These are phyloP conservation scores for Hydrolagus colliei DNA, from an alignment of 2,797 vertebrate species.

Conservation along the genomic window DNA sequence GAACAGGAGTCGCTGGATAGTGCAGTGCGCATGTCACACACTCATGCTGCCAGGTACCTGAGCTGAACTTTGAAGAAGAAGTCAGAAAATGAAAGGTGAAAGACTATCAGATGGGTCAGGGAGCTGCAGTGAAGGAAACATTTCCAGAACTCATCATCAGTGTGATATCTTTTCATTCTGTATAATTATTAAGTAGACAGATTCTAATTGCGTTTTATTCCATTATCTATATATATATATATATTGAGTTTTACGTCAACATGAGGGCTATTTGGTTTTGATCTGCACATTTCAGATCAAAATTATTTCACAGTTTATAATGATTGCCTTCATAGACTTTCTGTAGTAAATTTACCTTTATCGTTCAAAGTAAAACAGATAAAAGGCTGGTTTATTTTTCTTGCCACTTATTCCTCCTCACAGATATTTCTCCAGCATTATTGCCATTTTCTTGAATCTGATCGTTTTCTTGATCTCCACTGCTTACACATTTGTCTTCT, in stretches of 20 bases:
- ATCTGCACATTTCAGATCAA: too few species aligned
- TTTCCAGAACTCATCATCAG: slow-evolving; percentile 33
- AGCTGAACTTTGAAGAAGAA: slow-evolving; percentile 47
- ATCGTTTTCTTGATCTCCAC: too few species aligned
- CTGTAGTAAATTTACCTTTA: too few species aligned
- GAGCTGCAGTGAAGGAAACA: slow-evolving; percentile 73
- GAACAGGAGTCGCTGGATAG: slow-evolving; percentile 29
- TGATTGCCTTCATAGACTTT: neutral
- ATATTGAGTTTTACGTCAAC: neutral
- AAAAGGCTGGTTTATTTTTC: neutral
- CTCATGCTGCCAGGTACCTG: slow-evolving; percentile 59
- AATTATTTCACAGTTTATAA: neutral
- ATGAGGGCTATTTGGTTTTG: neutral
- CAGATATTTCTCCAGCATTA: neutral
- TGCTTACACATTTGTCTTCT: too few species aligned
- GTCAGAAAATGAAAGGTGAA: slow-evolving; percentile 98
- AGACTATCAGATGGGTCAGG: slow-evolving; percentile 94
- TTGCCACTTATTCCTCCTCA: neutral
- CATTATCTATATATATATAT: neutral
- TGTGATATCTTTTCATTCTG: neutral
- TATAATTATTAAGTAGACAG: neutral
- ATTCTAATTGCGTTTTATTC: neutral
- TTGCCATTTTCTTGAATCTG: too few species aligned
- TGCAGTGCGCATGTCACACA: slow-evolving; percentile 33
- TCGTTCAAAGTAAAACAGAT: neutral